Evolutionary conservation across 2,797 vertebrate species (phyloP).

Genomic region (Columba guinea): DNA sequence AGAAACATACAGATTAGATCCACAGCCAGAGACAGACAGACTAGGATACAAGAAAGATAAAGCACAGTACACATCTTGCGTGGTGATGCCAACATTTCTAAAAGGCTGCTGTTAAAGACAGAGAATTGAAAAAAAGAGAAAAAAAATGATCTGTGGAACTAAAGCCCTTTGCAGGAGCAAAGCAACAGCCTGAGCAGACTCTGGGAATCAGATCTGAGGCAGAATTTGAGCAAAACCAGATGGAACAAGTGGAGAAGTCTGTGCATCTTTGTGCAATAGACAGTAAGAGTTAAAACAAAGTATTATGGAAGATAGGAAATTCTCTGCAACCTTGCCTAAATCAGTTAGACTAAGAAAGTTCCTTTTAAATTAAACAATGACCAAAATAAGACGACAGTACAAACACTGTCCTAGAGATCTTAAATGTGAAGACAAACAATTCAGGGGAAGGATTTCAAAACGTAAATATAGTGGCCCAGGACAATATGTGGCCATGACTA

Average conservation of each 20-base stretch:
- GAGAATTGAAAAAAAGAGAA: neutral
- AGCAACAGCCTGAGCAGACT: conserved; percentile 18
- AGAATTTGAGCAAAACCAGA: conserved; percentile 67
- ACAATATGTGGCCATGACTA: neutral
- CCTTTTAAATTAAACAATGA: conserved; percentile 1
- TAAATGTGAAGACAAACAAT: conserved; percentile 23
- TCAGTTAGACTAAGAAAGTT: neutral
- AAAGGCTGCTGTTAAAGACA: neutral
- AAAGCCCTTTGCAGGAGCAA: conserved; percentile 37
- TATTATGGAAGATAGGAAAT: neutral
- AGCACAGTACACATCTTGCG: neutral
- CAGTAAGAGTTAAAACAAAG: conserved; percentile 40
- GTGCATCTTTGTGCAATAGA: neutral
- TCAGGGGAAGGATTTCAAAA: conserved; percentile 3
- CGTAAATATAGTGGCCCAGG: neutral
- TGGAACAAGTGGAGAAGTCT: conserved; percentile 8
- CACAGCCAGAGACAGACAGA: neutral
- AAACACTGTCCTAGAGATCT: neutral
- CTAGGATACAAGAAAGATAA: conserved; percentile 22
- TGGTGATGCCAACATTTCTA: neutral
- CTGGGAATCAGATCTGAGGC: conserved; percentile 33
- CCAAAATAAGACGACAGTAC: neutral
- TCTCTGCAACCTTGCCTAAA: neutral
- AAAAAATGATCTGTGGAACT: neutral
- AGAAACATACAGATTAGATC: neutral